Percentiles rank a stretch among this genome's conserved stretches.
phyloP scores from a whole-genome alignment of 1,140 invertebrate genomes.

The Lamellibrachia luymesi region DNA sequence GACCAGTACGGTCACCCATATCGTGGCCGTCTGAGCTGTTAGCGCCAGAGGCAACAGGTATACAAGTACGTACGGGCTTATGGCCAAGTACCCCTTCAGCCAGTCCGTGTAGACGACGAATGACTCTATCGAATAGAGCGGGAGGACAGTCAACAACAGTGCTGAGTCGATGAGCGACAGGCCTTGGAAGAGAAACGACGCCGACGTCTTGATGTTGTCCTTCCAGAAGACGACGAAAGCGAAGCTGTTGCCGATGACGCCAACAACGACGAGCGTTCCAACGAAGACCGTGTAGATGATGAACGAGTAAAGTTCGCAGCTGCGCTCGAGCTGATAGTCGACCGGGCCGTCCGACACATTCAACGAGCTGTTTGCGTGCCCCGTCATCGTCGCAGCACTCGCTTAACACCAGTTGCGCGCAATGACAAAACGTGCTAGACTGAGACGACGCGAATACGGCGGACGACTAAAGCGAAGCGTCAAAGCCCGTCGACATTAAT shows the following conservation, averaged over 20 bases:
- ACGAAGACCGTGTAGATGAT: slow-evolving; percentile 21
- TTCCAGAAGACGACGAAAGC: slow-evolving; percentile 22
- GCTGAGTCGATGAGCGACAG: slow-evolving; percentile 24
- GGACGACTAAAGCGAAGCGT: neutral
- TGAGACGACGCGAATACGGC: neutral
- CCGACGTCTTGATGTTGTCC: slow-evolving; percentile 26
- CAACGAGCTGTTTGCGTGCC: neutral
- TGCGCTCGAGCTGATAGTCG: neutral
- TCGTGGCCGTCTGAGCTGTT: slow-evolving; percentile 25
- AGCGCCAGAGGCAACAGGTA: slow-evolving; percentile 14
- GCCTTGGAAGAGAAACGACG: slow-evolving; percentile 28
- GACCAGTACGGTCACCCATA: slow-evolving; percentile 30
- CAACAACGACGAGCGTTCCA: slow-evolving; percentile 21
- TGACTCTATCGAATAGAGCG: slow-evolving; percentile 18
- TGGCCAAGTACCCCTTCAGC: slow-evolving; percentile 13
- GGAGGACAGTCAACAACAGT: slow-evolving; percentile 18
- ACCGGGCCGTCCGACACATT: neutral
- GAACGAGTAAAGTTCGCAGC: slow-evolving; percentile 27
- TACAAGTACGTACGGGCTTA: slow-evolving; percentile 2
- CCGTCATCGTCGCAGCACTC: neutral
- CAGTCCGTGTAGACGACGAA: slow-evolving; percentile 13
- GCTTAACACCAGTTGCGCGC: neutral
- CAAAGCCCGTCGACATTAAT: neutral
- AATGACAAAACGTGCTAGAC: neutral
- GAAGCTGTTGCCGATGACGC: slow-evolving; percentile 25